Evolutionary conservation across 1,140 invertebrate genomes (phyloP), one percentile per base, ranked within the genome.

Genomic region (Orussus abietinus): DNA sequence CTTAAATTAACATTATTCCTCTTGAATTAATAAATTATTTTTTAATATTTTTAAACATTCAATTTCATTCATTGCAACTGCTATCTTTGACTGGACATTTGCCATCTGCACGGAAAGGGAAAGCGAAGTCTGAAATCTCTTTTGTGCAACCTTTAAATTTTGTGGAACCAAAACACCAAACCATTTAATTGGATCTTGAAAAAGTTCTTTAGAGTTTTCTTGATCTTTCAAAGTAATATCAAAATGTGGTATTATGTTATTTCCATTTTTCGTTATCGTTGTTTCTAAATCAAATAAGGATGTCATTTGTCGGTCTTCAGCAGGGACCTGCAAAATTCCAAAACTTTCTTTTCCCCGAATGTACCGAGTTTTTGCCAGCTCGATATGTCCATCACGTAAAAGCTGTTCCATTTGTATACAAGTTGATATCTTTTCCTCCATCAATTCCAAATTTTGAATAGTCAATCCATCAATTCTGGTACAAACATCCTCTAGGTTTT

Each of bases 121-220:
- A n/a, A 85, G 48, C 5, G 80, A 74, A 45, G 79, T 78, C 53
- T 79, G 75, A 56, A 85, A 88, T 51, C 78, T 70, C 49, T 75
- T 77, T 62, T 86, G 83, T 2, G 83, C 80, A 46, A 72, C 77
- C 55, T 77, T 76, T 49, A 88, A 69, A 65, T 80, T 82, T 54
- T 84, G 80, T 2, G 85, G 84, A 0, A 85, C 81, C 21, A 88
- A 62, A 37, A 85, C 75, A 9, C 86, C 85, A 72, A 88, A 88
- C 84, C 85, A 87, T 42, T 79, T 80, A 13, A 86, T 62, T 3
- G 85, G 84, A 66, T 86, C 80, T 6, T 75, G 66, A 38, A 66
- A 65, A 21, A 67, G 58, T 13, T 63, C 54, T 33, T 55, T 48
- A 19, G 49, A 56, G 14, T 77, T 57, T 36, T 56, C 50, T 5